These are phyloP conservation scores for Engraulis encrasicolus DNA, from an alignment of 2,113 vertebrate genomes.

Conservation along the genomic window DNA sequence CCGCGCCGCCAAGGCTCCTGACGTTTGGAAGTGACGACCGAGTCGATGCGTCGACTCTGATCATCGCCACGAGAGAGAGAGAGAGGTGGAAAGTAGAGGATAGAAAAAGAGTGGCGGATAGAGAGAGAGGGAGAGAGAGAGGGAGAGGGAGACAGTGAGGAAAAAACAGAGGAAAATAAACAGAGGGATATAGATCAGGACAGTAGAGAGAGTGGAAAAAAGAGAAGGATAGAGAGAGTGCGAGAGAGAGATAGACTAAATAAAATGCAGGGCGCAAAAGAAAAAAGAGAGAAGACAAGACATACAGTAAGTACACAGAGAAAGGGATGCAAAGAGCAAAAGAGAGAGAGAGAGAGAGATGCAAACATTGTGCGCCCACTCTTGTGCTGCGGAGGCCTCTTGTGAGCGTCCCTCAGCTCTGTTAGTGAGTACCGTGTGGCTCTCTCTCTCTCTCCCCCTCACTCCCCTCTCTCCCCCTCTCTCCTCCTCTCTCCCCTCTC, in stretches of 20 bases:
- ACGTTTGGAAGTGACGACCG: constrained; percentile 57
- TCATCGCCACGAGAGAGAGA: constrained; percentile 20
- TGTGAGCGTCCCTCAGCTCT: not conserved
- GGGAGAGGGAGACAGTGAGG: constrained; percentile 50
- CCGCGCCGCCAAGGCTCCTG: constrained; percentile 59
- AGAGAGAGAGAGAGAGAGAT: constrained; percentile 47
- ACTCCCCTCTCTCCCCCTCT: no score
- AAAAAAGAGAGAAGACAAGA: constrained; percentile 54
- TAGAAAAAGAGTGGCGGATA: not conserved
- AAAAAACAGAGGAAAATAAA: constrained; percentile 18
- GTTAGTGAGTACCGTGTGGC: constrained; percentile 65
- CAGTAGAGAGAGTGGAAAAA: not conserved
- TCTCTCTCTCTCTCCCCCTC: no score
- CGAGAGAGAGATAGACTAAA: not conserved
- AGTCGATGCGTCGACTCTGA: constrained; percentile 47
- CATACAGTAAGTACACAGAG: constrained; percentile 15
- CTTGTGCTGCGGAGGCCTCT: not conserved
- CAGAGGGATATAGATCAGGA: no score
- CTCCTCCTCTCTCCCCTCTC: constrained; percentile 60
- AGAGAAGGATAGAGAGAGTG: not conserved
- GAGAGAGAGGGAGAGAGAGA: not conserved
- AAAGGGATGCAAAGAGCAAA: constrained; percentile 50
- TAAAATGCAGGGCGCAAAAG: no score
- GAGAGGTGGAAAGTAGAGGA: constrained; percentile 41
- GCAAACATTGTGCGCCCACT: not conserved